phyloP scores from a whole-genome alignment of 1,140 invertebrate genomes.

The Cydia splendana region DNA sequence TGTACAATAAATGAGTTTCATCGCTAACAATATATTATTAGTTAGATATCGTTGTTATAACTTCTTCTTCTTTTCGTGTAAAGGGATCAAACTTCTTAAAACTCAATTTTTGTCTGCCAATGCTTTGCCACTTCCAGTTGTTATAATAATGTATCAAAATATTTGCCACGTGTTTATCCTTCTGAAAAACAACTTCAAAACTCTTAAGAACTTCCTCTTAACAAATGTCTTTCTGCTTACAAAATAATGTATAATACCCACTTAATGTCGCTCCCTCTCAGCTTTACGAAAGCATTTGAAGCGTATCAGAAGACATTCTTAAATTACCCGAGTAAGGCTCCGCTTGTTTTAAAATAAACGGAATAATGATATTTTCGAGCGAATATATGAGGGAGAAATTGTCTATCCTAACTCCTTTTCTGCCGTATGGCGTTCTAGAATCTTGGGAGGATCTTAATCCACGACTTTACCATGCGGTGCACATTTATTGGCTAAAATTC shows the following conservation, averaged over 20 bases:
- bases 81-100: no score
- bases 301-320: slow-evolving; percentile 56
- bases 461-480: slow-evolving; percentile 65
- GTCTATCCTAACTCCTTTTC: slow-evolving; percentile 49
- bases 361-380: slow-evolving; percentile 24
- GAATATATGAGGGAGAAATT: slow-evolving; percentile 46
- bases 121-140: no score
- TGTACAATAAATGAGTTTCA: no score
- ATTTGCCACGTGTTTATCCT: background rate
- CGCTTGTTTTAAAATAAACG: slow-evolving; percentile 34
- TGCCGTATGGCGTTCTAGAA: slow-evolving; percentile 64
- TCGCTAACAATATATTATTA: no score
- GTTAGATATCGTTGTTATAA: no score
- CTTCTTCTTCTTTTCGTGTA: no score
- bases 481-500: slow-evolving; percentile 77
- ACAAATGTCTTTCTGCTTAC: slow-evolving; percentile 44
- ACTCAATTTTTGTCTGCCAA: no score
- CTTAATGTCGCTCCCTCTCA: slow-evolving; percentile 53
- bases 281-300: slow-evolving; percentile 55
- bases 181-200: background rate
- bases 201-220: slow-evolving; percentile 50
- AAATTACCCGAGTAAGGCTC: slow-evolving; percentile 52
- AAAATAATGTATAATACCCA: slow-evolving; percentile 64
- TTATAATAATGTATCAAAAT: no score
- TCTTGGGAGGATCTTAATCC: slow-evolving; percentile 69